phyloP scores from a whole-genome alignment of 2,888 invertebrate genomes.

The Tolmerus cingulatus region DNA sequence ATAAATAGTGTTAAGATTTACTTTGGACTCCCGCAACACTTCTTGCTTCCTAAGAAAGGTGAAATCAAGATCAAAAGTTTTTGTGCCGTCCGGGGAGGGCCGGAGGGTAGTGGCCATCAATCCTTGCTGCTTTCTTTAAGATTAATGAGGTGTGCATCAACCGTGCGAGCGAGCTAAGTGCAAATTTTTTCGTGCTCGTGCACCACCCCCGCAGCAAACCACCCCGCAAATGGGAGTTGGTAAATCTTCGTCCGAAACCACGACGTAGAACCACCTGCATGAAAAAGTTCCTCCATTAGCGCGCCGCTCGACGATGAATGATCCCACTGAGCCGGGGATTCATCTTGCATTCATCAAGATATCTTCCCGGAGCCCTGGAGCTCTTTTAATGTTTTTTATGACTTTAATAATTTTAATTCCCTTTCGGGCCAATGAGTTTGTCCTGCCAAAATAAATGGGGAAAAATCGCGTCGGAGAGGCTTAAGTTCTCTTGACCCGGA shows the following conservation, averaged over 20 bases:
- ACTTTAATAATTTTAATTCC: constrained; percentile 10
- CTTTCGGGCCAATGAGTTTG: not conserved
- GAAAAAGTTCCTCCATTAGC: constrained; percentile 4
- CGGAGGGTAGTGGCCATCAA: not conserved
- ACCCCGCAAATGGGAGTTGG: not conserved
- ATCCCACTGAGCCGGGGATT: not conserved
- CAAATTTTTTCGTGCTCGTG: not conserved
- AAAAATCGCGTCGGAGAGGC: not conserved
- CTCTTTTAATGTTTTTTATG: constrained; percentile 10
- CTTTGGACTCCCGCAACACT: not conserved
- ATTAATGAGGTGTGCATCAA: constrained; percentile 21
- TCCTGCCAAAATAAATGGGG: not conserved
- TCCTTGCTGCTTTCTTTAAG: not conserved
- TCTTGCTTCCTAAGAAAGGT: not conserved
- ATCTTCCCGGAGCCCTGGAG: not conserved
- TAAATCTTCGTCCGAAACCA: not conserved
- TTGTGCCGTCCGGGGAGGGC: not conserved
- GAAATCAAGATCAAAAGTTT: not conserved
- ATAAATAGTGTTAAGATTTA: not conserved
- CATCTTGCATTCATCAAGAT: constrained; percentile 9
- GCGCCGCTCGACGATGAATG: not conserved
- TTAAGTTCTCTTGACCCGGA: not conserved
- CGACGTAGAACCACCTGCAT: not conserved
- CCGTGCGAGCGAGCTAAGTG: not conserved
- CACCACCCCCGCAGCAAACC: not conserved